Evolutionary conservation across 2,113 vertebrate species (phyloP), one percentile per base, ranked within the genome.

Genomic region (Entosphenus tridentatus): DNA sequence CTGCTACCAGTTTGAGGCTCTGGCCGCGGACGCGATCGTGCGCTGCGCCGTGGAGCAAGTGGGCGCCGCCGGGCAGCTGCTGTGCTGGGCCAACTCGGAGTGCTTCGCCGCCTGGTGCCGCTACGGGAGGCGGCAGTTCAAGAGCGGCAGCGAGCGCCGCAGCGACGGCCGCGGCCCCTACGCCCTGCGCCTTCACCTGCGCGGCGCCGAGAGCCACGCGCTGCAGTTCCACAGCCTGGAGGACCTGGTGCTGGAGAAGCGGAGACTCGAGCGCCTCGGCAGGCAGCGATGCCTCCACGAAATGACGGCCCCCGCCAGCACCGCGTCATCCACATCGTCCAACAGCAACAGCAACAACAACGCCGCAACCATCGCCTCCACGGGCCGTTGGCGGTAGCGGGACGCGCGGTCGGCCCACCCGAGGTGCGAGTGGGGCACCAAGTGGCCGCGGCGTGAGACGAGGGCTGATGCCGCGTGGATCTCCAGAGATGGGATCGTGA

Each of bases 91-190:
- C 74, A 89, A 95, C 86, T 95, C 91, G 9, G 93, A 98, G 82
- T 96, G 93, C 82, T 98, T 98, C 80, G 93, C 93, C 72, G 92
- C 93, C 73, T 98, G 93, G 92, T 98, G 93, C 81, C 86, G 92
- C 77, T 98, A 96, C 70, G 93, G 93, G 70, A 98, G 96, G 75
- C 77, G 92, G 74, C 91, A 98, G 81, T 97, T 98, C 81, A 98
- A 98, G 81, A 39, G 39, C 39, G 39, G 39, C 39, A 39, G 39
- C 39, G 39, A 39, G 39, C 39, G 39, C 39, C 39, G 39, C 39
- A 39, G 39, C 6, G 39, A 39, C 39, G 39, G 39, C 6, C 39
- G 39, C 39, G 39, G 39, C 10, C 62, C 62, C 21, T 65, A 65
- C 62, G n/a, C 21, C n/a, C 10, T 65, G 62, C n/a, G 21, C n/a